Conservation (phyloP, 2,888 invertebrate species). For the Himalopsyche anomala region DNA sequence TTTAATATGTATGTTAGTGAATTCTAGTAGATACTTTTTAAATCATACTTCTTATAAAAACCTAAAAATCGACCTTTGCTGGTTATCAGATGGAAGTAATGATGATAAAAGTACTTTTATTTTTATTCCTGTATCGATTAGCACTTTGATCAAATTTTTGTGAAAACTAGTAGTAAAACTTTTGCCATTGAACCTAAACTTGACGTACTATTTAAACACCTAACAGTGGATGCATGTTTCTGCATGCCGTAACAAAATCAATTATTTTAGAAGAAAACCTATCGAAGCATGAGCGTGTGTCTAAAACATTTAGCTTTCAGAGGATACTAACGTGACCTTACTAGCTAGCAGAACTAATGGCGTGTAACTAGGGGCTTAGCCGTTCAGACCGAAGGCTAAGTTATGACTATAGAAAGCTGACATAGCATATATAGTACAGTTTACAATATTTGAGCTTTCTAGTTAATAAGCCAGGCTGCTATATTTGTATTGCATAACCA, state of each 20-base stretch:
- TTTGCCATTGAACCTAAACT: slow-evolving; percentile 16
- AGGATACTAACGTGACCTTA: slow-evolving; percentile 42
- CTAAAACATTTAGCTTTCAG: slow-evolving; percentile 42
- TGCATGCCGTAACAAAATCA: slow-evolving; percentile 31
- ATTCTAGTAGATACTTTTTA: no score
- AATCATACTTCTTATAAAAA: no score
- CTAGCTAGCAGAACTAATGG: slow-evolving; percentile 29
- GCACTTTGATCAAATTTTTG: no score
- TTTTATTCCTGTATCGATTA: no score
- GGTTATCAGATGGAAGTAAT: no score
- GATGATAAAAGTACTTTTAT: no score
- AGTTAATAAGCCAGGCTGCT: not conserved
- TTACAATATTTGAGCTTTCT: slow-evolving; percentile 14
- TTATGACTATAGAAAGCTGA: slow-evolving; percentile 36
- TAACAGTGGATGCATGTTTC: slow-evolving; percentile 7
- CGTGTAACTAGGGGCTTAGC: slow-evolving; percentile 43
- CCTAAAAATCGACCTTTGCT: no score
- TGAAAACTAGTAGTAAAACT: not conserved
- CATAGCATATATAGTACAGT: not conserved
- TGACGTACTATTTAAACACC: not conserved
- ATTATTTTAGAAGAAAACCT: slow-evolving; percentile 36
- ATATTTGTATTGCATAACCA: not conserved
- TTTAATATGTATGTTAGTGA: no score
- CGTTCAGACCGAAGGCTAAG: slow-evolving; percentile 45
- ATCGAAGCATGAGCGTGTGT: slow-evolving; percentile 42